Conservation (phyloP, 2,797 vertebrate species). For the Leptatherina wallacei region DNA sequence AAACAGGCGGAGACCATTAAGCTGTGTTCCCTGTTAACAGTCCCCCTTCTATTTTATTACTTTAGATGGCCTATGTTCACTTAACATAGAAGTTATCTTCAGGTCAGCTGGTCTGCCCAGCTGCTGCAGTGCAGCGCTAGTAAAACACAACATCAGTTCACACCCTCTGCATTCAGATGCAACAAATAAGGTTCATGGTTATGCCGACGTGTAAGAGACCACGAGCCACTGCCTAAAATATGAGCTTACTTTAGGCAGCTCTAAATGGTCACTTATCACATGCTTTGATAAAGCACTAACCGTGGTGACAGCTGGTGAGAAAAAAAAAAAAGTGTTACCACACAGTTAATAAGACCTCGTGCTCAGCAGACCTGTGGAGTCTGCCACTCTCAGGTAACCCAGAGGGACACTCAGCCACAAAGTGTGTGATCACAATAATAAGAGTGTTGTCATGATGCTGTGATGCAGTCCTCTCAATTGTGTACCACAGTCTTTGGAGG, state of each 20-base stretch:
- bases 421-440: constrained; percentile 52
- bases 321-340: constrained; percentile 43
- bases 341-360: constrained; percentile 18
- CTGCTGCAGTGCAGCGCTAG: neutral
- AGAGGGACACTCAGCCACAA: constrained; percentile 47
- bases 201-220: too few species aligned
- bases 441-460: constrained; percentile 28
- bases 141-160: neutral
- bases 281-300: constrained; percentile 41
- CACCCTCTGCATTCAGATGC: constrained; percentile 39
- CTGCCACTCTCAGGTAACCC: constrained; percentile 38
- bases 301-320: constrained; percentile 19
- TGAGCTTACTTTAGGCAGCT: constrained; percentile 4
- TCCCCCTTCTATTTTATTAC: constrained; percentile 25
- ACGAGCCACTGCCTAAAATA: constrained; percentile 16
- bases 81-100: constrained; percentile 21
- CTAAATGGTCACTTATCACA: constrained; percentile 47
- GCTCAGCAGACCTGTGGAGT: constrained; percentile 36
- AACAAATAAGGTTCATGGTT: neutral
- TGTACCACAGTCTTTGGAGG: constrained; percentile 1
- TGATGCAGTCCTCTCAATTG: constrained; percentile 20
- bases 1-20: constrained; percentile 5
- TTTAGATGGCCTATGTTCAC: constrained; percentile 7
- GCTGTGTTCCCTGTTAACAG: constrained; percentile 14
- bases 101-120: constrained; percentile 12